Conservation (phyloP, 1,140 invertebrate genomes). For the Drosophila elegans region DNA sequence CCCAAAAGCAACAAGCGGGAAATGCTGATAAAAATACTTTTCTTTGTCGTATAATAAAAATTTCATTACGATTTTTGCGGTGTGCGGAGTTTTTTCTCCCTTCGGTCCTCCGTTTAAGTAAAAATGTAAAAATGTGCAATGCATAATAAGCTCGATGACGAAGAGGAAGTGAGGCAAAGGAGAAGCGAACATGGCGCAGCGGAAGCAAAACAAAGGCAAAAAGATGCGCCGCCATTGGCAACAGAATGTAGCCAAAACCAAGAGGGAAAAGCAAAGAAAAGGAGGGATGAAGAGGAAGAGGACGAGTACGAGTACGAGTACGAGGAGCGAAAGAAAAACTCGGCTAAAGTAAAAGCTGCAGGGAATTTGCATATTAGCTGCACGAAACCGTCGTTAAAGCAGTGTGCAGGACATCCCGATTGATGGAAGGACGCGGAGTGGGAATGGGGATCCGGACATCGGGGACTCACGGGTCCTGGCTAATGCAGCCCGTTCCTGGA, state of each 20-base stretch:
- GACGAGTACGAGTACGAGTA: neutral
- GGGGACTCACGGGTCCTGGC: slow-evolving; percentile 6
- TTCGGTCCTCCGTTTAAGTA: slow-evolving; percentile 42
- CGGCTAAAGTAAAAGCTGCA: slow-evolving; percentile 74
- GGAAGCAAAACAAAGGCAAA: slow-evolving; percentile 77
- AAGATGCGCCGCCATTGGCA: slow-evolving; percentile 53
- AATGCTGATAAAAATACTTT: slow-evolving; percentile 83
- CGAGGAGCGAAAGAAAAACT: slow-evolving; percentile 46
- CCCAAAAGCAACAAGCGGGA: slow-evolving; percentile 75
- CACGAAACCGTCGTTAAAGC: slow-evolving; percentile 65
- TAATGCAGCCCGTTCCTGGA: slow-evolving; percentile 24
- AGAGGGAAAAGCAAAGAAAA: slow-evolving; percentile 10
- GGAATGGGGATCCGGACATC: slow-evolving; percentile 2
- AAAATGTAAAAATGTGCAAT: slow-evolving; percentile 82
- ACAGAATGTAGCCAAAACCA: slow-evolving; percentile 28
- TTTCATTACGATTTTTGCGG: slow-evolving; percentile 83
- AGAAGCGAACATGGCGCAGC: slow-evolving; percentile 66
- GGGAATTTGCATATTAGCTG: slow-evolving; percentile 81
- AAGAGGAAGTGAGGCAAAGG: slow-evolving; percentile 23
- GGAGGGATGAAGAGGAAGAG: neutral
- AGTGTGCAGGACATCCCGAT: slow-evolving; percentile 51
- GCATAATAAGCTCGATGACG: slow-evolving; percentile 71
- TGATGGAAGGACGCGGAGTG: slow-evolving; percentile 33
- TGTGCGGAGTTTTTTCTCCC: slow-evolving; percentile 48
- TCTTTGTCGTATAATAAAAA: slow-evolving; percentile 83